Evolutionary conservation across 2,888 invertebrate genomes (phyloP).

Genomic region (Branchellion lobata): DNA sequence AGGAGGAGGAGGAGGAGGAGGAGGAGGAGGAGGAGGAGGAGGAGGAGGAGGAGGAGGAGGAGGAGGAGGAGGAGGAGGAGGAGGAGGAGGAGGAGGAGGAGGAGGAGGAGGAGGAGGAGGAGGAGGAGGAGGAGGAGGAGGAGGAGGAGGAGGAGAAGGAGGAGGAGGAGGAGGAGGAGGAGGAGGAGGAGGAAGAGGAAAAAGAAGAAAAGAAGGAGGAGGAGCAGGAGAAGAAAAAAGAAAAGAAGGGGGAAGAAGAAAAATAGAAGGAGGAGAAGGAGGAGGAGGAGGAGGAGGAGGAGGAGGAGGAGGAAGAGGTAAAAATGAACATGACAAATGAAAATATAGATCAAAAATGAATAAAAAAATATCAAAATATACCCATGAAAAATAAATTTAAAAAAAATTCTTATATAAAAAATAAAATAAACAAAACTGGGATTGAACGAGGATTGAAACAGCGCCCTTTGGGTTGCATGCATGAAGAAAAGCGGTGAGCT

Average conservation of each 20-base stretch:
- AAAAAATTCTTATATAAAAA: too few species aligned
- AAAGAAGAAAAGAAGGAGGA: not conserved
- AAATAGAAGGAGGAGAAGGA: not conserved
- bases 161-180: too few species aligned
- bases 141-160: slow-evolving; percentile 2
- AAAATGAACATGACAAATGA: not conserved
- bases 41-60: slow-evolving; percentile 59
- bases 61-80: slow-evolving; percentile 31
- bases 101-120: slow-evolving; percentile 19
- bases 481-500: too few species aligned
- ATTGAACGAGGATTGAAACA: too few species aligned
- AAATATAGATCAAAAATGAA: too few species aligned
- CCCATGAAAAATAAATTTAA: too few species aligned
- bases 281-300: not conserved
- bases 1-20: not conserved
- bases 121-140: slow-evolving; percentile 5
- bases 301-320: slow-evolving; percentile 11
- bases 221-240: not conserved
- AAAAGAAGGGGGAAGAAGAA: not conserved
- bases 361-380: too few species aligned
- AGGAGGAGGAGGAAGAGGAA: slow-evolving; percentile 4
- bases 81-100: slow-evolving; percentile 33
- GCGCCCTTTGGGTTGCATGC: too few species aligned
- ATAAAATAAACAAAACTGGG: too few species aligned
- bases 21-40: too few species aligned